Percentiles rank a stretch among this genome's conserved stretches.
Evolutionary conservation across 2,113 vertebrate species (phyloP).

Genomic region (Gasterosteus nipponicus): DNA sequence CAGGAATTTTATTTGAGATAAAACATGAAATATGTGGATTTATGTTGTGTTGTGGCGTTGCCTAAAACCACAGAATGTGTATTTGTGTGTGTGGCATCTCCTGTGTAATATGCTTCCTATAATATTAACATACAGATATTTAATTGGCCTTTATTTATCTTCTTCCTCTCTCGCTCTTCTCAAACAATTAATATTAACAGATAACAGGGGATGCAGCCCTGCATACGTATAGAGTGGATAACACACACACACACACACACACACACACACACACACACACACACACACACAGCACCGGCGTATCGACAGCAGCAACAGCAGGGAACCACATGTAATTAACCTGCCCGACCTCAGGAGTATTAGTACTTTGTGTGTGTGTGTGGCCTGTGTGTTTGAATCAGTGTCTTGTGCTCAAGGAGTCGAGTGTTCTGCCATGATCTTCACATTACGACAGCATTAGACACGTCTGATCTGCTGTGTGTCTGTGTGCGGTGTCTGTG

Average conservation of each 20-base stretch:
- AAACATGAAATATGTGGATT: too few species aligned
- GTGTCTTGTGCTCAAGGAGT: slow-evolving; percentile 32
- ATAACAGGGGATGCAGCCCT: not conserved
- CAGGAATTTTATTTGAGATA: too few species aligned
- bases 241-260: slow-evolving; percentile 2
- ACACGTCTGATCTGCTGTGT: slow-evolving; percentile 30
- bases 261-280: slow-evolving; percentile 20
- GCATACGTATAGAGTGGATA: not conserved
- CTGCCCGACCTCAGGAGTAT: slow-evolving; percentile 51
- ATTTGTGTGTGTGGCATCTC: too few species aligned
- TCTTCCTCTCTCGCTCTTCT: not conserved
- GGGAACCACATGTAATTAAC: slow-evolving; percentile 94
- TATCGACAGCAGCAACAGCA: slow-evolving; percentile 65
- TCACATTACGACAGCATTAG: slow-evolving; percentile 48
- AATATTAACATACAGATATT: not conserved
- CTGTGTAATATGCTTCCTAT: too few species aligned
- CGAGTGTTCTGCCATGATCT: slow-evolving; percentile 46
- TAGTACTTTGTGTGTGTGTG: slow-evolving; percentile 20
- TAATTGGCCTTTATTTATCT: not conserved
- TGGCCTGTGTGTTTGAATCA: slow-evolving; percentile 34
- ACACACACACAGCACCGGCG: not conserved
- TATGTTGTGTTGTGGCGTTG: too few species aligned
- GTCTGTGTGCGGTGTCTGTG: slow-evolving; percentile 11
- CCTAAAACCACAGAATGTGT: too few species aligned
- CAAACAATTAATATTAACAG: not conserved